Evolutionary conservation across 2,888 invertebrate species (phyloP), one percentile per base, ranked within the genome.

Genomic region (Isoperla grammatica): DNA sequence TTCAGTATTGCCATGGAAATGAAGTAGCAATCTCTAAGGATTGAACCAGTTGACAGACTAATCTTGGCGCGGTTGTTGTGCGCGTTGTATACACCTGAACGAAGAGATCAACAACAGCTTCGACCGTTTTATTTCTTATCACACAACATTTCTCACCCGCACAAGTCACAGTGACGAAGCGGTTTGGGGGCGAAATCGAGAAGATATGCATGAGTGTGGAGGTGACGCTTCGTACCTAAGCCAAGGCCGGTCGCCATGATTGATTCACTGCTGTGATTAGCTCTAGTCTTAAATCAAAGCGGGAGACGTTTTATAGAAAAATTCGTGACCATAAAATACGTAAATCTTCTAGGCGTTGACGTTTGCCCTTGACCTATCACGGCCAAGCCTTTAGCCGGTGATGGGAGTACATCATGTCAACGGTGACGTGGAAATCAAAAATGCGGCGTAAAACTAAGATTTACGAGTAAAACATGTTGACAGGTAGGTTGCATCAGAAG

Each of bases 241-340:
- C 19, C 19, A 46, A 17, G 46, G n/a, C 17, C 11, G 22, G 19
- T 22, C 46, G 20, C n/a, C 46, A 53, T 57, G 61, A 61, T 46
- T 57, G 61, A 61, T 61, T 40, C 49, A 15, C 39, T n/a, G 55
- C 55, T 17, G 54, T 57, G 55, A 59, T 61, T 58, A 61, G 39
- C 46, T 29, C 20, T 49, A 48, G 56, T 61, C 58, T 61, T 61
- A 61, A 58, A 61, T 61, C 61, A 61, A 61, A 61, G 55, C 59
- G 46, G 17, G 37, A 43, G 55, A 46, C 53, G 53, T 53, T 53
- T 50, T 50, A 50, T 53, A 50, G 39, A 29, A 59, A 56, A 35
- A 22, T 35, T 46, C 46, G 48, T 57, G 48, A 45, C 45, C 22
- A 46, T 57, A 48, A 37, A 56, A 43, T 37, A 46, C 35, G 39